These are phyloP conservation scores for Carlito syrichta DNA, from an alignment of 2,113 vertebrate species.

Conservation along the genomic window DNA sequence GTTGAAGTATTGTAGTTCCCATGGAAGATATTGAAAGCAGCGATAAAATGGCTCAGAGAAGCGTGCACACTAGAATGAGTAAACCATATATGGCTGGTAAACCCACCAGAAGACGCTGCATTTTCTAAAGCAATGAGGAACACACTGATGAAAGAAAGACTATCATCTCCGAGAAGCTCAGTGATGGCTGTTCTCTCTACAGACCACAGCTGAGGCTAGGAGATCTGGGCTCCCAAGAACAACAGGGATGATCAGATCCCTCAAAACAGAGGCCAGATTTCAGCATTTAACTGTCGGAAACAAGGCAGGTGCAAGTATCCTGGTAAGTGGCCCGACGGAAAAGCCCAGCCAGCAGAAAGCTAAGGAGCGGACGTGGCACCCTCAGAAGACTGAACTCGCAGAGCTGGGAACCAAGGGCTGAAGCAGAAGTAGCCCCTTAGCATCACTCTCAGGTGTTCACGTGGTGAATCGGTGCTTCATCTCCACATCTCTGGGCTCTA, in stretches of 20 bases:
- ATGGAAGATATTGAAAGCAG: neutral
- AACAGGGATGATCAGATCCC: neutral
- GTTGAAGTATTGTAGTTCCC: neutral
- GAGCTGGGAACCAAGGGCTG: neutral
- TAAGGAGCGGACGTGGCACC: neutral
- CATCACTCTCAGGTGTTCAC: neutral
- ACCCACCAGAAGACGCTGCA: neutral
- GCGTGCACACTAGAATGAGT: neutral
- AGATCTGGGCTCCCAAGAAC: neutral
- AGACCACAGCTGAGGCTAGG: neutral
- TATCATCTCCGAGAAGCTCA: neutral
- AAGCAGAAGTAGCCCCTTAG: neutral
- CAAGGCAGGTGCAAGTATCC: neutral
- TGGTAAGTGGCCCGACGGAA: neutral
- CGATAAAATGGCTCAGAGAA: neutral
- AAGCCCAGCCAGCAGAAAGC: neutral
- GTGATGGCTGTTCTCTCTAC: neutral
- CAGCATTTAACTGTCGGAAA: neutral
- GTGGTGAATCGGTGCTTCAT: neutral
- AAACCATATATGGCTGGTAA: neutral
- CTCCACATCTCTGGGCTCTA: neutral
- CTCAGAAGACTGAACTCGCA: rapidly evolving
- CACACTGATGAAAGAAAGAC: neutral
- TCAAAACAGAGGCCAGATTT: neutral
- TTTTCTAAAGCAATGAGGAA: neutral